Conservation (phyloP, 1,140 invertebrate species). For the Bombus sylvicola region DNA sequence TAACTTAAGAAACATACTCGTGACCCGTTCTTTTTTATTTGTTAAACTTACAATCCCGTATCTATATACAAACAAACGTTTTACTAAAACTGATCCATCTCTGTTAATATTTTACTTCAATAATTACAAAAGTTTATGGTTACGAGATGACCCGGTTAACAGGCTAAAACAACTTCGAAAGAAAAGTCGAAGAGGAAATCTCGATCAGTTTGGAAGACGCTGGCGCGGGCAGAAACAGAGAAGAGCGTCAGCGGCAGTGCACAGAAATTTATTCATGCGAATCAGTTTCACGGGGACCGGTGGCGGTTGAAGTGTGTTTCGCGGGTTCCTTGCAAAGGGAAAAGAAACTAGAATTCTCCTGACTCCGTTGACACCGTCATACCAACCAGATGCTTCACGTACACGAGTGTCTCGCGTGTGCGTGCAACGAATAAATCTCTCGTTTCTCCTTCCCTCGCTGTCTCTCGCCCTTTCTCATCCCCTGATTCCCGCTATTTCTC, state of each 20-base stretch:
- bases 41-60: too few relatives aligned
- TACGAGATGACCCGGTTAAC: not conserved
- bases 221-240: not conserved
- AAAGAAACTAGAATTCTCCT: conserved; percentile 40
- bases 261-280: conserved; percentile 61
- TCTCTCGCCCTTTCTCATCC: not conserved
- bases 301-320: conserved; percentile 16
- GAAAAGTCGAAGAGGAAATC: not conserved
- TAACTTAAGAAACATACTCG: too few relatives aligned
- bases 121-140: not conserved
- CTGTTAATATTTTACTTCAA: not conserved
- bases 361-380: conserved; percentile 47
- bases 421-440: conserved; percentile 58
- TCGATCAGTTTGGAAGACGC: not conserved
- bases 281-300: conserved; percentile 50
- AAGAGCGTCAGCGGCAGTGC: not conserved
- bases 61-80: not conserved
- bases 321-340: conserved; percentile 28
- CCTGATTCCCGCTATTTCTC: conserved; percentile 13
- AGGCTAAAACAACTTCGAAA: not conserved
- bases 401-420: not conserved
- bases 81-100: not conserved
- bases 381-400: conserved; percentile 31
- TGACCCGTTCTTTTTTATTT: too few relatives aligned
- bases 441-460: not conserved